Base-by-base conservation (phyloP, 2,888 invertebrate genomes). In the Cryptosula pallasiana region DNA sequence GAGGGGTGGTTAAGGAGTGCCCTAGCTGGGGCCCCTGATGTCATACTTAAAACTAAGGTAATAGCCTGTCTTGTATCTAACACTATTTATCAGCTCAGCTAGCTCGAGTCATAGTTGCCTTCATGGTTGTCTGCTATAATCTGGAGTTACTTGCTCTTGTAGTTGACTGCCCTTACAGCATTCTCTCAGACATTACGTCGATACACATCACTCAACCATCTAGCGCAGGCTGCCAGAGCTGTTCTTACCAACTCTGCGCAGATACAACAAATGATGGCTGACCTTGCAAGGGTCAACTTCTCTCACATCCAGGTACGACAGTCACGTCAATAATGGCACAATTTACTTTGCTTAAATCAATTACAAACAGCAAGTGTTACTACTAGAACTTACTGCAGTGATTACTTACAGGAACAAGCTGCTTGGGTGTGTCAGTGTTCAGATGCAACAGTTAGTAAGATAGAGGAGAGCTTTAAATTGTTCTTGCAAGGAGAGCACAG, bases 381-480 rank as follows among this genome's bases (percentile, higher is more conserved):
- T n/a, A n/a, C n/a, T n/a, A n/a, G n/a, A n/a, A n/a, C n/a, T n/a
- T n/a, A n/a, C n/a, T n/a, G n/a, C n/a, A n/a, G n/a, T n/a, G n/a
- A n/a, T n/a, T n/a, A 57, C 25, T 25, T 76, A 25, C 74, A 86
- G 81, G 87, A 87, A 74, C 90, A 95, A 88, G 97, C 97, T 0
- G 93, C 94, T 0, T 98, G 97, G 97, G 96, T 98, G 9, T 98
- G 97, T 84, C 93, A 95, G 79, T 98, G 97, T 86, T 93, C 93
- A 80, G 91, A 92, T 76, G 89, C 90, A 23, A 90, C 94, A 70
- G 91, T 93, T 32, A 90, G 90, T 81, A 89, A 91, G 71, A 88
- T 98, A 72, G 95, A 97, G 81, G 91, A 91, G 36, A 95, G 97
- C 84, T 98, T 98, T 84, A 89, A 89, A 80, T 79, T 80, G 73